Evolutionary conservation across 2,888 invertebrate genomes (phyloP).

Genomic region (Congeria kusceri): DNA sequence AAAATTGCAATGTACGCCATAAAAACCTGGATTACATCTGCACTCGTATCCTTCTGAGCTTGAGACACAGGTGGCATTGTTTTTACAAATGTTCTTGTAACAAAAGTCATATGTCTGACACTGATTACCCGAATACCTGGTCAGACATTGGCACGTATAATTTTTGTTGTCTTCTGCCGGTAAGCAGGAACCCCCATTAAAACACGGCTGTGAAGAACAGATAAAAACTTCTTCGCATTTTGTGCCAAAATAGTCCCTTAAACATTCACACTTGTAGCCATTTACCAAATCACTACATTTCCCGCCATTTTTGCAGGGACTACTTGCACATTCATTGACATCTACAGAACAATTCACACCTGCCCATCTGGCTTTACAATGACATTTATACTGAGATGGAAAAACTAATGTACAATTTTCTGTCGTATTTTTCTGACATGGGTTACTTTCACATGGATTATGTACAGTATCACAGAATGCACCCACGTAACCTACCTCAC

Average conservation of each 20-base stretch:
- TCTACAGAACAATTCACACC: constrained; percentile 72
- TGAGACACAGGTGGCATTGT: constrained; percentile 75
- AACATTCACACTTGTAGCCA: constrained; percentile 70
- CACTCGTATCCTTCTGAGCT: constrained; percentile 69
- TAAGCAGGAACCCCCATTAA: constrained; percentile 78
- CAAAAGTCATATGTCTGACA: constrained; percentile 80
- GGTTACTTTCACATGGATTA: constrained; percentile 70
- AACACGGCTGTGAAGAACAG: constrained; percentile 79
- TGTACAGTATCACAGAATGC: constrained; percentile 69
- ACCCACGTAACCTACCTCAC: constrained; percentile 70
- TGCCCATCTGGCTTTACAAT: constrained; percentile 76
- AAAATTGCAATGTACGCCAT: constrained; percentile 79
- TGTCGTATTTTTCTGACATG: constrained; percentile 71
- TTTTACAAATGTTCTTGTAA: constrained; percentile 70
- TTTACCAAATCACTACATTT: constrained; percentile 68
- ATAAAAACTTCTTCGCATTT: constrained; percentile 72
- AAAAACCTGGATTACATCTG: constrained; percentile 69
- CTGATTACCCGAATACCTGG: constrained; percentile 72
- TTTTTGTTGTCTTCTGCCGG: constrained; percentile 59
- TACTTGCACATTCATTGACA: constrained; percentile 69
- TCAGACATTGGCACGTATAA: constrained; percentile 75
- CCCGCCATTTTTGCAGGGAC: constrained; percentile 71
- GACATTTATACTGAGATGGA: constrained; percentile 71
- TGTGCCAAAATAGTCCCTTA: constrained; percentile 66
- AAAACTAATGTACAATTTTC: constrained; percentile 68